A percentile compares a stretch with the other conserved stretches of the same genome.
Evolutionary conservation across 1,140 invertebrate species (phyloP).

Genomic region (Kradibia gibbosae): DNA sequence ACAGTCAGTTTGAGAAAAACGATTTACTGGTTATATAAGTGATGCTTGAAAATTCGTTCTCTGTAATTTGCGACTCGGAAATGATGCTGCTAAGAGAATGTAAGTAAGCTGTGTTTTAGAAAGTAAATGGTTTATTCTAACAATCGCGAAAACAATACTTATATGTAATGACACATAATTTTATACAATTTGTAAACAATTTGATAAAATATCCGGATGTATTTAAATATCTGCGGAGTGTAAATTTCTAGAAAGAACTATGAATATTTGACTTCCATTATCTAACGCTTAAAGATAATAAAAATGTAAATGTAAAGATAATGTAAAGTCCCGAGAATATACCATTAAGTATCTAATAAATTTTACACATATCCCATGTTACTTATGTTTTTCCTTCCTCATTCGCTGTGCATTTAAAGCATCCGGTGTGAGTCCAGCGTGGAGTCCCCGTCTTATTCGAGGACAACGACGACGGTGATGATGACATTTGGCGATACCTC

Average conservation of each 20-base stretch:
- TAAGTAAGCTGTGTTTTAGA: background rate
- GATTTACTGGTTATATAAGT: background rate
- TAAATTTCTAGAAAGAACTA: background rate
- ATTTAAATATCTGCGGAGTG: background rate
- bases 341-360: constrained; percentile 36
- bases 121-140: background rate
- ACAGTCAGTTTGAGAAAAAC: background rate
- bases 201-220: no score
- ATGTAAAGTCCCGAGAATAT: background rate
- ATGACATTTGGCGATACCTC: constrained; percentile 40
- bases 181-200: no score
- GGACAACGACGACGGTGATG: background rate
- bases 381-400: constrained; percentile 17
- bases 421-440: constrained; percentile 31
- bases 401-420: constrained; percentile 34
- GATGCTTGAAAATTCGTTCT: background rate
- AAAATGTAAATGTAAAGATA: no score
- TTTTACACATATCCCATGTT: constrained; percentile 16
- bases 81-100: background rate
- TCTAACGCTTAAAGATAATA: background rate
- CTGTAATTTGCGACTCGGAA: background rate
- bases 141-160: no score
- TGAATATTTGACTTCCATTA: constrained; percentile 29
- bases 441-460: background rate
- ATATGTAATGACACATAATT: no score